These are phyloP conservation scores for Notolabrus celidotus DNA, from an alignment of 2,797 vertebrate genomes.

Conservation along the genomic window DNA sequence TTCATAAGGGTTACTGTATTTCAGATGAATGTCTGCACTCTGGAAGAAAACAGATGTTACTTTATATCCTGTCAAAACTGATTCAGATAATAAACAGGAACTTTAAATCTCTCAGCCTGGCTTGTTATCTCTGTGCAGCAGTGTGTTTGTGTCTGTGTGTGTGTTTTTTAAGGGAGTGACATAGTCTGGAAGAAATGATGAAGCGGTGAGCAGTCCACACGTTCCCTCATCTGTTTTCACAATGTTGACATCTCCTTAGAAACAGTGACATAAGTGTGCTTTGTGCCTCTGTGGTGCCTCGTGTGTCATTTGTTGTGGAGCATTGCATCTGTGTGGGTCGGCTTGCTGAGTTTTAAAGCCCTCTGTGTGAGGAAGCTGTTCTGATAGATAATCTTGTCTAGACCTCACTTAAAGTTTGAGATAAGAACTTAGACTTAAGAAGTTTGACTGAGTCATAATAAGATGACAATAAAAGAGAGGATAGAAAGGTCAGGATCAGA, in stretches of 20 bases:
- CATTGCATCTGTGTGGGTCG: background rate
- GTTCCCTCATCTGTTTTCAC: constrained; percentile 72
- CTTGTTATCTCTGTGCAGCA: constrained; percentile 22
- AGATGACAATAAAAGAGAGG: background rate
- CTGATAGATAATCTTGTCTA: background rate
- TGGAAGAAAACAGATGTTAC: background rate
- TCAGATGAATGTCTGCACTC: constrained; percentile 10
- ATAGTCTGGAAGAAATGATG: constrained; percentile 49
- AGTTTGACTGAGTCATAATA: background rate
- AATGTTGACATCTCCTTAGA: constrained; percentile 75
- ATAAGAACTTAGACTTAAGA: background rate
- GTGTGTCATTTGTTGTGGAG: constrained; percentile 11
- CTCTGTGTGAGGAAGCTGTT: background rate
- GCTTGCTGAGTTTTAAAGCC: constrained; percentile 5
- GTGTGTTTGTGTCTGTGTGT: background rate
- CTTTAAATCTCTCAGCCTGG: constrained; percentile 4
- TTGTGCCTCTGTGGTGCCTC: constrained; percentile 1
- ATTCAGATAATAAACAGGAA: constrained; percentile 40
- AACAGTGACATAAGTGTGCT: constrained; percentile 37
- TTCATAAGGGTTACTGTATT: constrained; percentile 36
- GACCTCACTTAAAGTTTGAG: background rate
- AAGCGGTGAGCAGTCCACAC: constrained; percentile 48
- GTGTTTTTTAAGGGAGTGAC: constrained; percentile 28
- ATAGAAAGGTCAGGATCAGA: background rate
- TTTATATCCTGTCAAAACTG: background rate